Percentiles rank a stretch among this genome's conserved stretches.
These are phyloP conservation scores for Crypturellus tataupa DNA, from an alignment of 2,797 vertebrate species.

Conservation along the genomic window DNA sequence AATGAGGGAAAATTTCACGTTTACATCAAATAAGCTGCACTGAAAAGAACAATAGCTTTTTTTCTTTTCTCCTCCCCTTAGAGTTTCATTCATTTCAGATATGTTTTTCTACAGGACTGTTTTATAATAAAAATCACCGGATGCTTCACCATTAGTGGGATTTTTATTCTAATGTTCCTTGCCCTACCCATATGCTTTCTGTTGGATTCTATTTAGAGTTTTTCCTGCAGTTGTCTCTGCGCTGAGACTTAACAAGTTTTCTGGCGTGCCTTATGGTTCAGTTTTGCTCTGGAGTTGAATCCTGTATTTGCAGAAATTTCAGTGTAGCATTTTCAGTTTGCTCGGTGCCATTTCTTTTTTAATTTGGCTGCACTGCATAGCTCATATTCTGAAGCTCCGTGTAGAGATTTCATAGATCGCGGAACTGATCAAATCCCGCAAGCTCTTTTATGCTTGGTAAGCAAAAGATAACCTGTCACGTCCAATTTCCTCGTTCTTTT, in stretches of 20 bases:
- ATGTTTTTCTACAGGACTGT: neutral
- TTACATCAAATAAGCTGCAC: neutral
- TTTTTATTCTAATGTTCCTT: slow-evolving; percentile 49
- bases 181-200: slow-evolving; percentile 58
- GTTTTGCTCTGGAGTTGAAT: slow-evolving; percentile 37
- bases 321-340: slow-evolving; percentile 19
- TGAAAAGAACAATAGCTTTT: slow-evolving; percentile 27
- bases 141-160: slow-evolving; percentile 49
- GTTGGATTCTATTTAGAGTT: slow-evolving; percentile 65
- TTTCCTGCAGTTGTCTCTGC: slow-evolving; percentile 61
- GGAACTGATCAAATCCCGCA: neutral
- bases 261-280: slow-evolving; percentile 64
- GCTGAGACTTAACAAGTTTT: slow-evolving; percentile 55
- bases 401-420: neutral
- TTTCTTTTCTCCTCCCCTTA: neutral
- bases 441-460: neutral
- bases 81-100: neutral
- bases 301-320: slow-evolving; percentile 57
- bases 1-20: slow-evolving; percentile 12
- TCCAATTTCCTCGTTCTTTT: neutral
- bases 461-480: neutral
- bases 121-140: slow-evolving; percentile 12
- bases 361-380: neutral
- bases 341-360: neutral
- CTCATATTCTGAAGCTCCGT: neutral